Evolutionary conservation across 1,140 invertebrate genomes (phyloP), one percentile per base, ranked within the genome.

Genomic region (Hylaeus anthracinus): DNA sequence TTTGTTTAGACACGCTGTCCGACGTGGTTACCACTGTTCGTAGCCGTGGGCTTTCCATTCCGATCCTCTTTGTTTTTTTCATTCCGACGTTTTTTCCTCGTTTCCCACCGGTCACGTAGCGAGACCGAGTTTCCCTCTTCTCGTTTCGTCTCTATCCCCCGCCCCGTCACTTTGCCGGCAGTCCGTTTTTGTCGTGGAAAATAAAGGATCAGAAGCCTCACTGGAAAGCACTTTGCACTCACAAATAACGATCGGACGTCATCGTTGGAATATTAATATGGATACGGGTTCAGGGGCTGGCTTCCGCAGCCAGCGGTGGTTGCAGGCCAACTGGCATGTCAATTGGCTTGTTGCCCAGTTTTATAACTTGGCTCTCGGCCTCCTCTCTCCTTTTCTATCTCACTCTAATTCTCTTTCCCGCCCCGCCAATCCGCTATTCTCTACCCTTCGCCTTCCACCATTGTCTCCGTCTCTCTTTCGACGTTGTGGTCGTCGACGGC

Each of bases 291-390:
- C 72, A 85, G 88, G 69, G 84, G 60, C 71, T 74, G 84, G 81
- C 87, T 86, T 92, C 89, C 88, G 90, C 89, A 90, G 89, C 86
- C 88, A 85, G 87, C 91, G 92, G 87, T 86, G 90, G 89, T 92
- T 89, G 90, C 90, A 88, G 86, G 89, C 91, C 89, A 93, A 93
- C 92, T 93, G 91, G 89, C 90, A 92, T 92, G 91, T 93, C 92
- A 92, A 92, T 93, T 93, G 92, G 92, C 92, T 93, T 91, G 91
- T 92, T 93, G 92, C 93, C 92, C 91, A 93, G 91, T 92, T 92
- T 93, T 92, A 92, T 93, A 93, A 92, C 92, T 91, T 89, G 88
- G 80, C 86, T 87, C 81, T 79, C 82, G 70, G 72, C 72, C 78
- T 79, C 64, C 45, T 45, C 65, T 51, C 77, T 83, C 77, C 48